These are phyloP conservation scores for Teleiodes luculella DNA, from an alignment of 2,888 invertebrate genomes.

Conservation along the genomic window DNA sequence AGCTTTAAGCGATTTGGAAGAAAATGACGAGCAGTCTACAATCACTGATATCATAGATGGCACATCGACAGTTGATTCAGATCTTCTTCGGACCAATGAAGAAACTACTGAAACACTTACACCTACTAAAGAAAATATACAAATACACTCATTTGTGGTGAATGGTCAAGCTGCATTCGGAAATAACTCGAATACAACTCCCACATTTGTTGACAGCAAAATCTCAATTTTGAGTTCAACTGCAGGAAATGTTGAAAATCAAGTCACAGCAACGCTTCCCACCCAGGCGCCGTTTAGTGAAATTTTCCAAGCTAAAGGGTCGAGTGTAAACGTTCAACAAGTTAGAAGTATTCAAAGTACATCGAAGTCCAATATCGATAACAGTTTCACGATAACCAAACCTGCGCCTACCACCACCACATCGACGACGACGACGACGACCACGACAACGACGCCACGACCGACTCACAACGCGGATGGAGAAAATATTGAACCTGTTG, in stretches of 20 bases:
- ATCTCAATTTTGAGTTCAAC: constrained; percentile 68
- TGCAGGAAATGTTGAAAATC: constrained; percentile 69
- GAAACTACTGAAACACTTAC: constrained; percentile 50
- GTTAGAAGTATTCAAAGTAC: constrained; percentile 57
- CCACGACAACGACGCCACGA: constrained; percentile 80
- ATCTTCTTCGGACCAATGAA: constrained; percentile 53
- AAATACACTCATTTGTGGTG: constrained; percentile 79
- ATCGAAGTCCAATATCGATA: constrained; percentile 40
- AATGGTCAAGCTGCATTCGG: constrained; percentile 67
- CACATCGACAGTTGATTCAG: constrained; percentile 50
- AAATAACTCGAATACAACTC: constrained; percentile 49
- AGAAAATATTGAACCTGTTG: constrained; percentile 82
- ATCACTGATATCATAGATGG: constrained; percentile 56
- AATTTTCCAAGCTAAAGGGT: constrained; percentile 63
- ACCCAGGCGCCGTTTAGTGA: constrained; percentile 61
- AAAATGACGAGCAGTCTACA: constrained; percentile 70
- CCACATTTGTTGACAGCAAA: constrained; percentile 57
- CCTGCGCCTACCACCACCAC: constrained; percentile 38
- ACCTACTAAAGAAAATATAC: constrained; percentile 51
- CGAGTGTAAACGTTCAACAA: constrained; percentile 55
- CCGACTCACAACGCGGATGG: constrained; percentile 84
- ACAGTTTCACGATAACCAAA: constrained; percentile 32
- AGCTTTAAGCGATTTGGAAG: constrained; percentile 87
- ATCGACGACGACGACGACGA: constrained; percentile 71
- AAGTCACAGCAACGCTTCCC: constrained; percentile 55